Conservation (phyloP, 2,797 vertebrate genomes). For the Coluber constrictor region DNA sequence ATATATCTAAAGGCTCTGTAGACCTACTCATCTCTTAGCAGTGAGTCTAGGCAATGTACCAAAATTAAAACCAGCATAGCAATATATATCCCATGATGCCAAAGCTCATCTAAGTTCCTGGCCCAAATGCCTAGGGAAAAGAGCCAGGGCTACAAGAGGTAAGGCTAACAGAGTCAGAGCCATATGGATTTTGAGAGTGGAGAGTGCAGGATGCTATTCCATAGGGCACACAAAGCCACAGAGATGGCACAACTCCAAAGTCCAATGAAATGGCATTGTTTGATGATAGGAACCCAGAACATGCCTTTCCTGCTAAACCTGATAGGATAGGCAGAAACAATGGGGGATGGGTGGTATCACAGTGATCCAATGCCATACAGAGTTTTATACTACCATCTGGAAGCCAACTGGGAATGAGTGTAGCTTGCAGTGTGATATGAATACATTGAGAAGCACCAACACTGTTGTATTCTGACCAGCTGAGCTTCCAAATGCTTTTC, state of each 20-base stretch:
- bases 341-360: neutral
- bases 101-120: neutral
- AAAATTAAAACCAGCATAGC: neutral
- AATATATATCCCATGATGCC: neutral
- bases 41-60: neutral
- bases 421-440: neutral
- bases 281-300: neutral
- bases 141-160: neutral
- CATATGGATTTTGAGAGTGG: neutral
- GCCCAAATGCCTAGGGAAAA: neutral
- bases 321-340: neutral
- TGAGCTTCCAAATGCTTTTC: neutral
- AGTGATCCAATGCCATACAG: neutral
- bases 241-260: neutral
- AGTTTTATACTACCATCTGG: neutral
- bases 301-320: neutral
- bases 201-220: neutral
- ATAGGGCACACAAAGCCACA: neutral
- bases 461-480: neutral
- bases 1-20: neutral
- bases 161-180: neutral
- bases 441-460: neutral
- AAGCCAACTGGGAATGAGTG: neutral
- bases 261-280: neutral
- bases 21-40: neutral